A percentile compares a stretch with the other conserved stretches of the same genome.
Evolutionary conservation across 1,140 invertebrate species (phyloP).

Genomic region (Caerostris darwini): DNA sequence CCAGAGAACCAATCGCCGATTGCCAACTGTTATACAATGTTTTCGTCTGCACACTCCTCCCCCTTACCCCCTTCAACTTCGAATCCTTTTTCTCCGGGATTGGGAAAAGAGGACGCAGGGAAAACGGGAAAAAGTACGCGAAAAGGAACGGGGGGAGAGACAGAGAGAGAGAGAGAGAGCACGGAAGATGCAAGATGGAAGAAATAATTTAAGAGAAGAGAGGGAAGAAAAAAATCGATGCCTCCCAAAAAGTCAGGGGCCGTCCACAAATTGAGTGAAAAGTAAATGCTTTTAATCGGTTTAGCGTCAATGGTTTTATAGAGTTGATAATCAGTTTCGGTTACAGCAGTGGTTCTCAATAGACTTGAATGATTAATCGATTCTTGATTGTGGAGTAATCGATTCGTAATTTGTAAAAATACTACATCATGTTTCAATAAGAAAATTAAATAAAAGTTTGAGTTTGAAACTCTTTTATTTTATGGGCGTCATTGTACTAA

Average conservation of each 20-base stretch:
- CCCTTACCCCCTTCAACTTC: background rate
- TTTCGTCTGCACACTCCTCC: conserved; percentile 36
- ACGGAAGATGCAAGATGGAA: conserved; percentile 40
- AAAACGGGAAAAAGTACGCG: background rate
- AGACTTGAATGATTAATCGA: too few relatives aligned
- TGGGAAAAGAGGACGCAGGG: background rate
- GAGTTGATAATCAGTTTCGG: background rate
- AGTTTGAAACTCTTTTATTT: too few relatives aligned
- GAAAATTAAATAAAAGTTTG: too few relatives aligned
- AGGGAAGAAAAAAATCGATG: conserved; percentile 66
- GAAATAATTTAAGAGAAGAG: conserved; percentile 22
- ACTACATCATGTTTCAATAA: too few relatives aligned
- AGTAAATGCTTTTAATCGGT: background rate
- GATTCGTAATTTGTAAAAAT: too few relatives aligned
- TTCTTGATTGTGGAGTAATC: background rate
- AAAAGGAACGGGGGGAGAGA: background rate
- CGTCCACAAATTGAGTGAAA: conserved; percentile 17
- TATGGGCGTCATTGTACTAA: too few relatives aligned
- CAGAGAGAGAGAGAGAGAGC: background rate
- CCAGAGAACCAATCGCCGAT: conserved; percentile 68
- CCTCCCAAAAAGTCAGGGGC: background rate
- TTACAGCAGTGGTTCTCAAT: background rate
- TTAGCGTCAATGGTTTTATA: background rate
- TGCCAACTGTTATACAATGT: conserved; percentile 72
- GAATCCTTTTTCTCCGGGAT: conserved; percentile 25